These are phyloP conservation scores for Dromas ardeola DNA, from an alignment of 2,113 vertebrate genomes.

Conservation along the genomic window DNA sequence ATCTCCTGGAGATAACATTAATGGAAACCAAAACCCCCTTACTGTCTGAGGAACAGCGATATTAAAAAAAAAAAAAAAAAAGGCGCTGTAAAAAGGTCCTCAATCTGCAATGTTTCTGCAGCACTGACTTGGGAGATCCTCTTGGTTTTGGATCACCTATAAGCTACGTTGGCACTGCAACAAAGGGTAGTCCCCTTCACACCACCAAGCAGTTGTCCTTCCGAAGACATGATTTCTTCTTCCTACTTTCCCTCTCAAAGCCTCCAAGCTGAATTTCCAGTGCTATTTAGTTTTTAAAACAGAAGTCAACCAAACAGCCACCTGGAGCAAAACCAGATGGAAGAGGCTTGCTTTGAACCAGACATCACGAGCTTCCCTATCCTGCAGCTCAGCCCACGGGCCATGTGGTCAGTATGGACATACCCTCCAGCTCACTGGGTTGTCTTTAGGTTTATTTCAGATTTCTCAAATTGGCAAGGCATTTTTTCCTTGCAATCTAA, in stretches of 20 bases:
- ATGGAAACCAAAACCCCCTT: background rate
- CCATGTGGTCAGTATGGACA: background rate
- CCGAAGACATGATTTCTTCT: background rate
- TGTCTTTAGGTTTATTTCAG: background rate
- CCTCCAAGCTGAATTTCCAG: background rate
- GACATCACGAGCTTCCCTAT: background rate
- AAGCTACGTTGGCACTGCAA: background rate
- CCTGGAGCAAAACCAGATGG: background rate
- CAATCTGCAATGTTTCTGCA: background rate
- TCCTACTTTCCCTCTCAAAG: background rate
- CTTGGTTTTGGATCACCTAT: background rate
- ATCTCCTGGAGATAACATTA: background rate
- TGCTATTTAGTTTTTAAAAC: background rate
- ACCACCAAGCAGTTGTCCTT: background rate
- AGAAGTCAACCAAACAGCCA: background rate
- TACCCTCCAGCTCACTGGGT: background rate
- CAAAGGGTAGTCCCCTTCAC: background rate
- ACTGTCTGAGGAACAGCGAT: background rate
- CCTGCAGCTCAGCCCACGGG: background rate
- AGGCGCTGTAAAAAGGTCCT: background rate
- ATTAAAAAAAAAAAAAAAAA: background rate
- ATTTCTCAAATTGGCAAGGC: background rate
- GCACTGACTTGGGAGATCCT: background rate
- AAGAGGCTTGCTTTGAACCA: background rate
- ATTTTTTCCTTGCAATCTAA: background rate